Conservation (phyloP, 2,797 vertebrate species). For the Loris lydekkerianus region DNA sequence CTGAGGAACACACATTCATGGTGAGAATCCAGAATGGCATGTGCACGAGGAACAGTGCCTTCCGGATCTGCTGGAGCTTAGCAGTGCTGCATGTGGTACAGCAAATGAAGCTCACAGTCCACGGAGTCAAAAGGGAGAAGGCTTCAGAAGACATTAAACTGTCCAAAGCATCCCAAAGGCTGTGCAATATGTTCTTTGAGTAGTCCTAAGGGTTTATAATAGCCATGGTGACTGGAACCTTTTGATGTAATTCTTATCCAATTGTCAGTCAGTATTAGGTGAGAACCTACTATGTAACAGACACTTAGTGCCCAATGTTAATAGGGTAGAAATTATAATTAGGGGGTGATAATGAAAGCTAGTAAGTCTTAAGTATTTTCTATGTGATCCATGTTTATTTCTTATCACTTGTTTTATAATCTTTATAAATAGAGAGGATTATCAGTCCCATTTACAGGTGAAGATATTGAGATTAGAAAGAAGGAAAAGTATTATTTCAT, state of each 20-base stretch:
- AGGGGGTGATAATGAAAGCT: conserved; percentile 22
- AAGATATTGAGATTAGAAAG: not conserved
- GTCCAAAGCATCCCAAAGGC: not conserved
- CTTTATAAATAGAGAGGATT: not conserved
- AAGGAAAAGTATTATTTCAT: conserved; percentile 46
- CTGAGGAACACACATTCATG: not conserved
- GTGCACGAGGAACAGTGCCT: not conserved
- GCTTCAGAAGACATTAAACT: not conserved
- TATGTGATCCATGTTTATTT: not conserved
- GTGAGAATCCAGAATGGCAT: not conserved
- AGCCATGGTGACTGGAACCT: not conserved
- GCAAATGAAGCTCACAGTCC: not conserved
- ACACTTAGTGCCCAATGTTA: not conserved
- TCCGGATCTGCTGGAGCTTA: not conserved
- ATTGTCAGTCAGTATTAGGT: not conserved
- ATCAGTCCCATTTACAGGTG: not conserved
- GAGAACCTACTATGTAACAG: not conserved
- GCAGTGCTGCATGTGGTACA: not conserved
- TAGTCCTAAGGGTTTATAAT: not conserved
- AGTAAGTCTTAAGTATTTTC: conserved; percentile 15
- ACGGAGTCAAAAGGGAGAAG: not conserved
- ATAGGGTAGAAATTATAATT: not conserved
- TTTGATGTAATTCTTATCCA: not conserved
- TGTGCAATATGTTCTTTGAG: not conserved
- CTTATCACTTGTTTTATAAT: conserved; percentile 4